phyloP scores from a whole-genome alignment of 2,113 vertebrate species.

The Ploceus nigricollis region DNA sequence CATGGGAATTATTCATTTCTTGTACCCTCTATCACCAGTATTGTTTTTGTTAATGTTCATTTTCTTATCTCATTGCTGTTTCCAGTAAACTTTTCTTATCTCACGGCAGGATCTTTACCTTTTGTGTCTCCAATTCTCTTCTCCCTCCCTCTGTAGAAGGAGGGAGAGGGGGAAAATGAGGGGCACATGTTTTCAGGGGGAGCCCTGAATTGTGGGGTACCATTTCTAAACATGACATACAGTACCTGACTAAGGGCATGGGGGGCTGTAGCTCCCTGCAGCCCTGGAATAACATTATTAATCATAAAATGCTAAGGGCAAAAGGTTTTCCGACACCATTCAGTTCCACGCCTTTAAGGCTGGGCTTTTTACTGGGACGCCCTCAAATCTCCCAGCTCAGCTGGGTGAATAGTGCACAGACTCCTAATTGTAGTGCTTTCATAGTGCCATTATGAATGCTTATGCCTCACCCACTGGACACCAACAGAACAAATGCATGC shows the following conservation, averaged over 20 bases:
- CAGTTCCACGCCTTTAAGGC: not conserved
- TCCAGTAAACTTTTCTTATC: not conserved
- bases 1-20: not conserved
- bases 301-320: not conserved
- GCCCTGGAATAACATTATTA: not conserved
- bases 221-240: not conserved
- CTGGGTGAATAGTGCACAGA: not conserved
- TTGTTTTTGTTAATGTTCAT: not conserved
- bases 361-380: not conserved
- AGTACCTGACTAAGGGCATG: not conserved
- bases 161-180: not conserved
- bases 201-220: not conserved
- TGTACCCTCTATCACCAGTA: not conserved
- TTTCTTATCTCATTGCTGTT: not conserved
- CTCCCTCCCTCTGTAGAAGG: not conserved
- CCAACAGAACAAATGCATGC: not conserved
- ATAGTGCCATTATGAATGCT: not conserved
- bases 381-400: not conserved
- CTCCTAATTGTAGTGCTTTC: not conserved
- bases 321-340: not conserved
- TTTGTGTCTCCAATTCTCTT: not conserved
- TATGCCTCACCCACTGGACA: not conserved
- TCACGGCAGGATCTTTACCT: rapidly evolving
- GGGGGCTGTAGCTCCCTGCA: not conserved
- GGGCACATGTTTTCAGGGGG: not conserved